These are phyloP conservation scores for Netelia fuscicornis DNA, from an alignment of 2,888 invertebrate species.

Conservation along the genomic window DNA sequence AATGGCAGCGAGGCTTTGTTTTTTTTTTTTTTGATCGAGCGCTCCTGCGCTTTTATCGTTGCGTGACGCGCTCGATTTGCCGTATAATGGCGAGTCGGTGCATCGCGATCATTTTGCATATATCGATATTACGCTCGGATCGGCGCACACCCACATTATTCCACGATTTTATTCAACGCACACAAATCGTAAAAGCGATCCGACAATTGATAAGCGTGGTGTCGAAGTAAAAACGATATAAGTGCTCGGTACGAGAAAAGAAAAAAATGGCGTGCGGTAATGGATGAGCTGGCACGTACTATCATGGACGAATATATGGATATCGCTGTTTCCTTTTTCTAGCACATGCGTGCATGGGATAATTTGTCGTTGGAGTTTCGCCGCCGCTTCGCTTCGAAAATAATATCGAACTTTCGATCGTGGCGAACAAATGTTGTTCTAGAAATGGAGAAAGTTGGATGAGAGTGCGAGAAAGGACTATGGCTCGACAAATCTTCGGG, in stretches of 20 bases:
- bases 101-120: constrained; percentile 60
- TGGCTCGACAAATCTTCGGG: constrained; percentile 6
- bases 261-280: constrained; percentile 51
- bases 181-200: neutral
- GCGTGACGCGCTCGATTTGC: constrained; percentile 61
- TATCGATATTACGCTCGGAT: constrained; percentile 39
- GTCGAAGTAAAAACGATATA: constrained; percentile 33
- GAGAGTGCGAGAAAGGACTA: constrained; percentile 26
- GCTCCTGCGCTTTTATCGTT: constrained; percentile 21
- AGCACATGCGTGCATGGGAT: constrained; percentile 38
- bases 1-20: neutral
- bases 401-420: constrained; percentile 54
- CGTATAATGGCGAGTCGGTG: constrained; percentile 62
- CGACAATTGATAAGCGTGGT: constrained; percentile 23
- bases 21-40: neutral
- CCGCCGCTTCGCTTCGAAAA: constrained; percentile 47
- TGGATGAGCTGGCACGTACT: constrained; percentile 26
- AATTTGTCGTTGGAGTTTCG: constrained; percentile 60
- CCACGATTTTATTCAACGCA: constrained; percentile 27
- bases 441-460: constrained; percentile 54
- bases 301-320: neutral
- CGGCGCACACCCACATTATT: constrained; percentile 27
- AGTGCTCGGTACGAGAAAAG: neutral
- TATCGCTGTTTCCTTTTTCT: constrained; percentile 15
- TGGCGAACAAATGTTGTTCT: constrained; percentile 24